These are phyloP conservation scores for Toxotes chatareus DNA, from an alignment of 2,113 vertebrate genomes.

Conservation along the genomic window DNA sequence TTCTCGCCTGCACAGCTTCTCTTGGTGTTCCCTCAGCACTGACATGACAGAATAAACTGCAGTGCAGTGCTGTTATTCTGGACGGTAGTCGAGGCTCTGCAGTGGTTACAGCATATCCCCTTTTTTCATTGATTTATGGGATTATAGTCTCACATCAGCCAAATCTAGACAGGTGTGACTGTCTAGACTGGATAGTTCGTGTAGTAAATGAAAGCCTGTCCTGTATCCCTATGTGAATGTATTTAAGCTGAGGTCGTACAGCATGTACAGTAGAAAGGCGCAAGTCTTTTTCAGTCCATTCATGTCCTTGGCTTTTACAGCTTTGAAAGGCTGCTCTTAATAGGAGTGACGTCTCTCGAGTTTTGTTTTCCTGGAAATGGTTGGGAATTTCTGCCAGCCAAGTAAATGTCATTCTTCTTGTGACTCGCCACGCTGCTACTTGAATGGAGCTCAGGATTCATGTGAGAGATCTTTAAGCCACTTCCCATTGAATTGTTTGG, in stretches of 20 bases:
- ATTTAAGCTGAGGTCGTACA: constrained; percentile 4
- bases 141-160: constrained; percentile 46
- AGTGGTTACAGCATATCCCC: constrained; percentile 49
- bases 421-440: constrained; percentile 21
- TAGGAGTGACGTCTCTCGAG: constrained; percentile 19
- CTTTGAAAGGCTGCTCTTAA: constrained; percentile 21
- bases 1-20: constrained; percentile 39
- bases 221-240: neutral
- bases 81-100: constrained; percentile 41
- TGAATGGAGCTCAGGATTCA: constrained; percentile 8
- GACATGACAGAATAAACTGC: constrained; percentile 63
- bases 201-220: constrained; percentile 11
- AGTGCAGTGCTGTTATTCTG: constrained; percentile 57
- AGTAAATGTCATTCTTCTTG: constrained; percentile 49
- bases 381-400: constrained; percentile 48
- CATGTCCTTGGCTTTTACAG: constrained; percentile 18
- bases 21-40: constrained; percentile 51
- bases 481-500: neutral
- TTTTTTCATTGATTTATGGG: constrained; percentile 64
- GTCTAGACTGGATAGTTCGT: constrained; percentile 47
- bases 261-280: neutral
- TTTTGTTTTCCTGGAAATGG: constrained; percentile 55
- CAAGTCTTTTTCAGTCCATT: neutral
- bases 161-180: constrained; percentile 59
- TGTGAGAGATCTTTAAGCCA: neutral